Evolutionary conservation across 2,888 invertebrate genomes (phyloP).

Genomic region (Celastrina argiolus): DNA sequence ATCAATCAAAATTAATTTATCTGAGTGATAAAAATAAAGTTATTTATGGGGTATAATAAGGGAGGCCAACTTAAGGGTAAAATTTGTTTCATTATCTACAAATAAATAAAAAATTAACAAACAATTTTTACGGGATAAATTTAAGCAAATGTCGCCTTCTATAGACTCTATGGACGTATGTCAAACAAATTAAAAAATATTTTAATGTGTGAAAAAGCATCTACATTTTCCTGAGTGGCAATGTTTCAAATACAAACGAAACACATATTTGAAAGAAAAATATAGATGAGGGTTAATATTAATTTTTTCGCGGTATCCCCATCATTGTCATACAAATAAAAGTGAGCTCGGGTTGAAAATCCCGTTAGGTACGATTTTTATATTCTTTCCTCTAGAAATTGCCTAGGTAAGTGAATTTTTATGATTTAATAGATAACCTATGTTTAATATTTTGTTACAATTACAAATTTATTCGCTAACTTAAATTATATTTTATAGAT

Average conservation of each 20-base stretch:
- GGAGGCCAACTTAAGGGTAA: no score
- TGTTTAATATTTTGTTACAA: background rate
- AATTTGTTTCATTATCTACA: no score
- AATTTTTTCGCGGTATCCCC: constrained; percentile 48
- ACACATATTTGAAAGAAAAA: constrained; percentile 35
- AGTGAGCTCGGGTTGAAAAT: constrained; percentile 24
- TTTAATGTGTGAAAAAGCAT: background rate
- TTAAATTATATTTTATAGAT: background rate
- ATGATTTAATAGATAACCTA: constrained; percentile 25
- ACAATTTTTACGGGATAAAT: no score
- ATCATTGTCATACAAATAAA: constrained; percentile 33
- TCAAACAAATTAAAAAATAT: background rate
- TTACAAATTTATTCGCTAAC: background rate
- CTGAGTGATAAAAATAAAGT: no score
- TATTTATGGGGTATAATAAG: no score
- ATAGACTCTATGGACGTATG: background rate
- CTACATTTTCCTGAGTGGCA: constrained; percentile 12
- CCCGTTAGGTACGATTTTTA: constrained; percentile 22
- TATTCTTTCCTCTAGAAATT: constrained; percentile 30
- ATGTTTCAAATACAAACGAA: constrained; percentile 18
- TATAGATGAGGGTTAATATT: constrained; percentile 40
- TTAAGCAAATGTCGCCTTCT: no score
- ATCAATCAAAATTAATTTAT: no score
- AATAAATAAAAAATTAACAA: no score
- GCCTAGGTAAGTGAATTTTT: constrained; percentile 34